Conservation (phyloP, 2,113 vertebrate species). For the Cyphomyrus discorhynchus region DNA sequence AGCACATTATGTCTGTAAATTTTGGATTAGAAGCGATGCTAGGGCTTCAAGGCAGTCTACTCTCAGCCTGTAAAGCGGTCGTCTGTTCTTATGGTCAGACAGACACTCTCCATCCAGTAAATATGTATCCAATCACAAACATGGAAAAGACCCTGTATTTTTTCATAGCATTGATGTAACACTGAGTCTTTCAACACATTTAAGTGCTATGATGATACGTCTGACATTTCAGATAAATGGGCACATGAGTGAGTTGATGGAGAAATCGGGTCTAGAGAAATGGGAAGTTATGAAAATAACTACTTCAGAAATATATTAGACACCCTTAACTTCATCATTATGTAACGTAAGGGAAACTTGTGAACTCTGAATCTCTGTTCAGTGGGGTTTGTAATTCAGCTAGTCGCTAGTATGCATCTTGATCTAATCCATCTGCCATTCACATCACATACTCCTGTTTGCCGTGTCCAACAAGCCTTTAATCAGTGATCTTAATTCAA, state of each 20-base stretch:
- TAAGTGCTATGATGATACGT: not conserved
- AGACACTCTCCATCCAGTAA: not conserved
- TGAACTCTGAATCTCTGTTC: not conserved
- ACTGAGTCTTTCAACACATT: not conserved
- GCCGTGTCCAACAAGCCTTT: not conserved
- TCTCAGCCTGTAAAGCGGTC: not conserved
- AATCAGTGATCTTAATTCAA: not conserved
- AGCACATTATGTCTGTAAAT: not conserved
- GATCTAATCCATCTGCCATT: not conserved
- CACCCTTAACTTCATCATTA: not conserved
- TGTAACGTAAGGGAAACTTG: not conserved
- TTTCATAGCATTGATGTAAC: not conserved
- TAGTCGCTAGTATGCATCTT: not conserved
- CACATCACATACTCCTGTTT: not conserved
- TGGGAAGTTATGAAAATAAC: not conserved
- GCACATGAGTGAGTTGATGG: not conserved
- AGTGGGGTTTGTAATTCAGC: not conserved
- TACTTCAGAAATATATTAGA: not conserved
- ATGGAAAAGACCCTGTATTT: not conserved
- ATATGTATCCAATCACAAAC: not conserved
- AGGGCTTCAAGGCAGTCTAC: not conserved
- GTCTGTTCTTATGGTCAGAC: not conserved
- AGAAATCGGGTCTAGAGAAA: not conserved
- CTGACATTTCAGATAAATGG: not conserved
- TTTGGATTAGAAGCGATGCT: not conserved